Evolutionary conservation across 2,888 invertebrate species (phyloP), one percentile per base, ranked within the genome.

Genomic region (Tipula helvola): DNA sequence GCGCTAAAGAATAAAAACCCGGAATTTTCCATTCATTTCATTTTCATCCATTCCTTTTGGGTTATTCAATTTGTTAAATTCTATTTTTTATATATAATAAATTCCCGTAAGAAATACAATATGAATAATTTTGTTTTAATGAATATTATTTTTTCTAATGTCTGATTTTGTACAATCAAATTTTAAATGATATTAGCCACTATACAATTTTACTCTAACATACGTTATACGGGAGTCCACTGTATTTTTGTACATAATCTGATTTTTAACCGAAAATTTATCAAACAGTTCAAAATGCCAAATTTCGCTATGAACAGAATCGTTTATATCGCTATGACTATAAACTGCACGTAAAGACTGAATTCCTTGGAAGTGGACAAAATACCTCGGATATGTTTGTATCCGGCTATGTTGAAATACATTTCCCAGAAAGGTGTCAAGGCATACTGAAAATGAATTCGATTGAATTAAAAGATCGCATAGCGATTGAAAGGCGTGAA

Each of bases 361-460:
- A 95, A 89, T 96, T 95, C 89, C 92, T 93, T 87, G 95, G 95
- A 0, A 94, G 95, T 2, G 95, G 95, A 88, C 94, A 94, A 89
- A 96, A 96, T 88, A 94, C 94, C 84, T 96, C 96, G 0, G 94
- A 93, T 28, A 90, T 96, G 52, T 93, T 93, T 89, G 91, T 96
- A 13, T 93, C 93, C 88, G 93, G 95, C 84, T 90, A 92, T 87
- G 89, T 92, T 5, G 92, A 92, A 85, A 89, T 96, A 86, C 93
- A 94, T 88, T 96, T 96, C 89, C 92, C 94, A 18, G 94, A 94
- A 86, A 93, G 94, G 8, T 96, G 96, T 89, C 96, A 96, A 90
- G 96, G 96, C 7, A 90, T 94, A 13, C 90, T 96, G 87, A 93
- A 93, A 88, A 92, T 96, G 47, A 92, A 91, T 41, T 92, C 94